Evolutionary conservation across 2,888 invertebrate species (phyloP), one percentile per base, ranked within the genome.

Genomic region (Thelaira solivaga): DNA sequence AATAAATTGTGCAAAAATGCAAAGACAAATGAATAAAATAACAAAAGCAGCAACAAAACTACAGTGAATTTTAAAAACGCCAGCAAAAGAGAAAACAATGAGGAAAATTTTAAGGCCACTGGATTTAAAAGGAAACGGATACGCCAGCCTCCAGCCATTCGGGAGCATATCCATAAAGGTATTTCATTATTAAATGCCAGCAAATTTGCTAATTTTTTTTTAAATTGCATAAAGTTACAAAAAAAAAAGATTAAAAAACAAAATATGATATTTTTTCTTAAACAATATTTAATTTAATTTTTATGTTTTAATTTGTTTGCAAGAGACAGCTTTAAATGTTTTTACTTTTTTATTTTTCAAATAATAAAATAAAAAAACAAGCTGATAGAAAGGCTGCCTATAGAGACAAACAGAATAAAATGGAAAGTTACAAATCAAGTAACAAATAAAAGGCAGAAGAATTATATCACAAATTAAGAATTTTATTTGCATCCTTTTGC

Each of bases 101-200:
- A 34, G 24, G n/a, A 31, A 59, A 64, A 64, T 39, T 72, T 61
- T 49, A 67, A 74, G 71, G 57, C 64, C 80, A 77, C 68, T 72
- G 75, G 77, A 77, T 64, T 62, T 51, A 26, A 79, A 62, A 68
- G 81, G 79, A 81, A 81, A 71, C 80, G 81, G 79, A 81, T 79
- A 77, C 75, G 76, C 69, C 76, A 59, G 80, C 80, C 80, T 57
- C 67, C 80, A 76, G 65, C 39, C 62, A 62, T 68, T 61, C 61
- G 67, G 67, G 61, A 61, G 61, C 64, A 74, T 29, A 45, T 57
- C 49, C 57, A 43, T 59, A 71, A 64, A 76, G 76, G 57, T 76
- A 64, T 64, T 64, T 8, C 59, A 45, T 65, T 72, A 76, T 55
- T 67, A 67, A 67, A 72, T 34, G 47, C 24, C 41, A 67, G 41